Evolutionary conservation across 1,140 invertebrate species (phyloP).

Genomic region (Hycleus cichorii): DNA sequence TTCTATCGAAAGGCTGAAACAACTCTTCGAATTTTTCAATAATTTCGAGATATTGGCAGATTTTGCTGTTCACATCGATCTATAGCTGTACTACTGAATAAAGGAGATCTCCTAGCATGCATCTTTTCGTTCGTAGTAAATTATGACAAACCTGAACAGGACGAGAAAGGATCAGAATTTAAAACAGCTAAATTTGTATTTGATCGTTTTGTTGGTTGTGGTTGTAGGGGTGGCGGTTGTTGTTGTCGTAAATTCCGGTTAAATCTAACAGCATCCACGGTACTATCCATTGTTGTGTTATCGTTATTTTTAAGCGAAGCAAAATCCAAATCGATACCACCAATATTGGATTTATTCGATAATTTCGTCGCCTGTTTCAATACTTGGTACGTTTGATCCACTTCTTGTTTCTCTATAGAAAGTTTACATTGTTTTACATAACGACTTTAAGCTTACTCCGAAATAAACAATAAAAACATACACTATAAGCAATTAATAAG

Average conservation of each 20-base stretch:
- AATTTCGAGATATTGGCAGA: no score
- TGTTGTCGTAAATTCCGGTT: conserved; percentile 27
- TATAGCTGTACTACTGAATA: no score
- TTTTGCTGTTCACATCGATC: no score
- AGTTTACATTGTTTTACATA: no score
- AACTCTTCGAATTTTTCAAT: no score
- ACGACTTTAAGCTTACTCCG: neutral
- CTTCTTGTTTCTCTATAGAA: conserved; percentile 44
- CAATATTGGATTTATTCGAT: conserved; percentile 43
- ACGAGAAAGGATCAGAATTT: conserved; percentile 48
- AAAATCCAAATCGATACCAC: no score
- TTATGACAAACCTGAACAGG: conserved; percentile 47
- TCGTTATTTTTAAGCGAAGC: no score
- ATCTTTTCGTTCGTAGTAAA: neutral
- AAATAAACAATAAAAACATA: neutral
- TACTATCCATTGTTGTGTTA: conserved; percentile 32
- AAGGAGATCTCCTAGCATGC: no score
- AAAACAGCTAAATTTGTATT: conserved; percentile 46
- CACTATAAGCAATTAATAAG: neutral
- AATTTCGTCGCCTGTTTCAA: conserved; percentile 88
- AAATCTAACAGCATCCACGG: conserved; percentile 39
- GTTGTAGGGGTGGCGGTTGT: conserved; percentile 31
- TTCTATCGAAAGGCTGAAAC: no score
- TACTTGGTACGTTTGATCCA: conserved; percentile 88
- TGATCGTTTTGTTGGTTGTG: conserved; percentile 38